Conservation (phyloP, 2,888 invertebrate species). For the Dryobota labecula region DNA sequence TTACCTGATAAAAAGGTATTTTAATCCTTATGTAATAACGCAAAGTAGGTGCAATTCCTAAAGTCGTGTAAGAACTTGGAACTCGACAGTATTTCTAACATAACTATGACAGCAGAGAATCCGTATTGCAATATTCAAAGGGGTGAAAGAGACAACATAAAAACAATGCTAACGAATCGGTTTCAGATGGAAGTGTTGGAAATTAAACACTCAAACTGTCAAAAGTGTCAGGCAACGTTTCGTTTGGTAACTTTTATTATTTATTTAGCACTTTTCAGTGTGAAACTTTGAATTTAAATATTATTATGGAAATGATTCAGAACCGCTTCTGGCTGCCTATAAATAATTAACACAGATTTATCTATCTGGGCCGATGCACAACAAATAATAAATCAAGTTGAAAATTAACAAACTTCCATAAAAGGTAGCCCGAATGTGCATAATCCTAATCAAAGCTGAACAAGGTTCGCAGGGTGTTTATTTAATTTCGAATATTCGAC, state of each 20-base stretch:
- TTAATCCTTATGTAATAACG: slow-evolving; percentile 80
- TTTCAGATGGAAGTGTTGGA: not conserved
- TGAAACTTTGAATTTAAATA: not conserved
- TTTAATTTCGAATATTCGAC: not conserved
- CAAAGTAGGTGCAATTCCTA: slow-evolving; percentile 54
- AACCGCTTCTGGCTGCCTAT: not conserved
- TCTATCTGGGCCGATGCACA: not conserved
- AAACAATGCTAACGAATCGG: slow-evolving; percentile 44
- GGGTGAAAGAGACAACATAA: slow-evolving; percentile 50
- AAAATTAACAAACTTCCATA: not conserved
- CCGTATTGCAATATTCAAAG: not conserved
- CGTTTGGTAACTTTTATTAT: slow-evolving; percentile 7
- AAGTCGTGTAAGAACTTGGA: slow-evolving; percentile 21
- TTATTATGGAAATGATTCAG: not conserved
- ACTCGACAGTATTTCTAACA: slow-evolving; percentile 35
- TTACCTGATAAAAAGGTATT: slow-evolving; percentile 76
- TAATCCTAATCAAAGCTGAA: no score
- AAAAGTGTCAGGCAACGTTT: slow-evolving; percentile 46
- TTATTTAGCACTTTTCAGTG: not conserved
- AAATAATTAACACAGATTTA: not conserved
- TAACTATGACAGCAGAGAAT: slow-evolving; percentile 60
- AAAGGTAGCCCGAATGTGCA: not conserved
- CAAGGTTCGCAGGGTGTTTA: not conserved
- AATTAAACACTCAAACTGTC: slow-evolving; percentile 13
- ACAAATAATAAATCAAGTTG: not conserved